Percentiles rank a stretch among this genome's conserved stretches.
Evolutionary conservation across 37 sponge, comb jelly and placozoan species (phyloP).

Genomic region (Oopsacas minuta): DNA sequence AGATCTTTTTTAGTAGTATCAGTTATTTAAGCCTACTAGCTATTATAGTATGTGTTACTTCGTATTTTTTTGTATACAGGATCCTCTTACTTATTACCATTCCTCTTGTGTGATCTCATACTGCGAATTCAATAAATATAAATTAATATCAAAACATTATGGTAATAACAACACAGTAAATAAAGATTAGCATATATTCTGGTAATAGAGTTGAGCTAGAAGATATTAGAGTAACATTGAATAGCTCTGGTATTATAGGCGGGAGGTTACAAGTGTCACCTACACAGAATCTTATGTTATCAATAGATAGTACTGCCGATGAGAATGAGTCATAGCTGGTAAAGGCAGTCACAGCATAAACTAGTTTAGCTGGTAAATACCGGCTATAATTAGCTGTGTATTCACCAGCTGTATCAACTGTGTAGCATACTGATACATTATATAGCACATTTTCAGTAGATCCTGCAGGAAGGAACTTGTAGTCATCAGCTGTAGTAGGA

Average conservation of each 20-base stretch:
- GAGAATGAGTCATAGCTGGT: neutral
- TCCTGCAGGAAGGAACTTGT: neutral
- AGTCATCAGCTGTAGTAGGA: neutral
- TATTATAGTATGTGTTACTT: no score
- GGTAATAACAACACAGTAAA: neutral
- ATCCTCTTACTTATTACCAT: no score
- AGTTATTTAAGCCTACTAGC: no score
- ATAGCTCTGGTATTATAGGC: neutral
- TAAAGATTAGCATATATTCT: neutral
- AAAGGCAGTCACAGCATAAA: neutral
- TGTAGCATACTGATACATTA: neutral
- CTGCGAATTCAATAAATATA: neutral
- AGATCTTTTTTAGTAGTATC: no score
- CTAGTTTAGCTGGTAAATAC: neutral
- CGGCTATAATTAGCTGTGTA: neutral
- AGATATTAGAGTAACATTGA: neutral
- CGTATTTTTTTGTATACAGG: no score
- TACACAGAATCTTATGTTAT: neutral
- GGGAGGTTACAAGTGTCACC: neutral
- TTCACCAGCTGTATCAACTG: neutral
- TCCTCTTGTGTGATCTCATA: no score
- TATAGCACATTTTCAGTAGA: neutral
- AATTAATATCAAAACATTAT: neutral
- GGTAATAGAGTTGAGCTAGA: neutral
- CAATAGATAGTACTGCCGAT: neutral